Percentiles rank a stretch among this genome's conserved stretches.
phyloP scores from a whole-genome alignment of 1,140 invertebrate species.

The Micrasema longulum region DNA sequence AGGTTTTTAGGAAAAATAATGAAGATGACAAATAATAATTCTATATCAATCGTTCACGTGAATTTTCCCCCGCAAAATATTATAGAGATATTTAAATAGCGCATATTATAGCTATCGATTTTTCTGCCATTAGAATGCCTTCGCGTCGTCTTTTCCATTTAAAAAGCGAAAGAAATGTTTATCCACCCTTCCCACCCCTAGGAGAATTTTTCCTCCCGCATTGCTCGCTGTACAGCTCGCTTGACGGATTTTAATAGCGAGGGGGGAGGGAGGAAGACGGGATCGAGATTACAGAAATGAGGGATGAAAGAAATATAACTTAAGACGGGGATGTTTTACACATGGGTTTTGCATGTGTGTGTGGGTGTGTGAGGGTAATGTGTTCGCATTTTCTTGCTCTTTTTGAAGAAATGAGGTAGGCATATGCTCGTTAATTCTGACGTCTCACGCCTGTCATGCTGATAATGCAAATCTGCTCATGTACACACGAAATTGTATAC shows the following conservation, averaged over 20 bases:
- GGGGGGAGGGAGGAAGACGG: constrained; percentile 41
- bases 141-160: constrained; percentile 50
- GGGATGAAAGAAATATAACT: constrained; percentile 72
- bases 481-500: too few relatives aligned
- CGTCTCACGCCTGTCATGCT: constrained; percentile 47
- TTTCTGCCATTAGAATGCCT: constrained; percentile 50
- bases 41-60: too few relatives aligned
- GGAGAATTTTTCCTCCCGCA: constrained; percentile 19
- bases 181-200: constrained; percentile 51
- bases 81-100: constrained; percentile 21
- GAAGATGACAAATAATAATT: too few relatives aligned
- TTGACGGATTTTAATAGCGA: constrained; percentile 56
- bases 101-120: constrained; percentile 51
- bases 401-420: constrained; percentile 52
- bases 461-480: constrained; percentile 47
- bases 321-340: constrained; percentile 70
- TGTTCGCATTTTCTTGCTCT: constrained; percentile 21
- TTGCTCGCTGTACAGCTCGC: constrained; percentile 55
- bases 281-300: constrained; percentile 71
- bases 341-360: constrained; percentile 34
- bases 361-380: constrained; percentile 5
- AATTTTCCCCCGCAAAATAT: too few relatives aligned
- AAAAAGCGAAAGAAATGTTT: constrained; percentile 52
- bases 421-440: constrained; percentile 54
- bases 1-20: too few relatives aligned